phyloP scores from a whole-genome alignment of 2,113 vertebrate species.

The Herpailurus yagouaroundi region DNA sequence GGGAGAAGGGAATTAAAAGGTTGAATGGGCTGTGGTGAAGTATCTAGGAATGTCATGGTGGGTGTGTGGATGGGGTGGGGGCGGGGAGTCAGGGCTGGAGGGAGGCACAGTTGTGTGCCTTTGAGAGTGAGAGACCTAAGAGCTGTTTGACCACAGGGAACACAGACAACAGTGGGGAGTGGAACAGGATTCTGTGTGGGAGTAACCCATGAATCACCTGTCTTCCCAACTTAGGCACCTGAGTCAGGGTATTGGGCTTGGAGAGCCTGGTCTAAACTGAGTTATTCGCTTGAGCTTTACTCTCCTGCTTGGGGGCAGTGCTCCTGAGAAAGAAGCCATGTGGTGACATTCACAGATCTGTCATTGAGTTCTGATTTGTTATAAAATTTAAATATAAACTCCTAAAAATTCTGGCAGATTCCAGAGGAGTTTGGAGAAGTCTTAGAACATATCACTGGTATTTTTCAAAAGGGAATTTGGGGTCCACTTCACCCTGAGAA shows the following conservation, averaged over 20 bases:
- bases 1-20: neutral
- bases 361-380: conserved; percentile 61
- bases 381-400: conserved; percentile 56
- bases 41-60: neutral
- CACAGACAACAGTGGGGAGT: neutral
- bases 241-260: neutral
- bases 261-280: neutral
- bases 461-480: conserved; percentile 21
- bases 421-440: conserved; percentile 15
- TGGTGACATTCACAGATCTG: conserved; percentile 53
- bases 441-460: neutral
- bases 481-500: neutral
- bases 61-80: neutral
- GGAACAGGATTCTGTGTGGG: neutral
- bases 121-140: neutral
- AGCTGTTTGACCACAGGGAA: neutral
- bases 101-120: neutral
- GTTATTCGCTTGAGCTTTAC: conserved; percentile 30
- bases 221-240: neutral
- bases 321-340: conserved; percentile 41
- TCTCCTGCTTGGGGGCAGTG: neutral
- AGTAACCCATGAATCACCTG: neutral
- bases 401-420: conserved; percentile 56
- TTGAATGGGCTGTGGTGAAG: neutral
- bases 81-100: neutral